Evolutionary conservation across 2,888 invertebrate species (phyloP).

Genomic region (Prosapia bicincta): DNA sequence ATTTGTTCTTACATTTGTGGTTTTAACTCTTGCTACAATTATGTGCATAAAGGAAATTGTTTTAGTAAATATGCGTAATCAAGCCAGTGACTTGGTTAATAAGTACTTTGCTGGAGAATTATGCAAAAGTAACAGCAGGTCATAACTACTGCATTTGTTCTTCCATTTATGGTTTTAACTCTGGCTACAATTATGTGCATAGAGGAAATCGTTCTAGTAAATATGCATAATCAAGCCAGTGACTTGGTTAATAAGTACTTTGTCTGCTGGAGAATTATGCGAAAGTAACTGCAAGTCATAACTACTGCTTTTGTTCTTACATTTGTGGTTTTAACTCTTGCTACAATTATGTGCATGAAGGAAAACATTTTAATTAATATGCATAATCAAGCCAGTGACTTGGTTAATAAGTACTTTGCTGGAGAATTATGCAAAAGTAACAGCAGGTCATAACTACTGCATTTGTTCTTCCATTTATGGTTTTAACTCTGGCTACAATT

Average conservation of each 20-base stretch:
- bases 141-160: not conserved
- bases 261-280: not conserved
- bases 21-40: too few relatives aligned
- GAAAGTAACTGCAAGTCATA: not conserved
- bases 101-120: not conserved
- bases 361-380: too few relatives aligned
- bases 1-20: too few relatives aligned
- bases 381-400: not conserved
- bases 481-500: constrained; percentile 14
- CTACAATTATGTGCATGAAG: too few relatives aligned
- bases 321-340: constrained; percentile 19
- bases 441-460: constrained; percentile 15
- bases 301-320: constrained; percentile 9
- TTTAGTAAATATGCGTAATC: not conserved
- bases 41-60: too few relatives aligned
- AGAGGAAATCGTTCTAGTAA: too few relatives aligned
- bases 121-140: not conserved
- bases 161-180: too few relatives aligned
- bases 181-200: too few relatives aligned
- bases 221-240: too few relatives aligned
- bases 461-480: not conserved
- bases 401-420: too few relatives aligned
- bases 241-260: not conserved
- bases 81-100: not conserved
- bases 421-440: constrained; percentile 12